Percentiles rank a stretch among this genome's conserved stretches.
Evolutionary conservation across 2,888 invertebrate species (phyloP).

Genomic region (Perdita meconis): DNA sequence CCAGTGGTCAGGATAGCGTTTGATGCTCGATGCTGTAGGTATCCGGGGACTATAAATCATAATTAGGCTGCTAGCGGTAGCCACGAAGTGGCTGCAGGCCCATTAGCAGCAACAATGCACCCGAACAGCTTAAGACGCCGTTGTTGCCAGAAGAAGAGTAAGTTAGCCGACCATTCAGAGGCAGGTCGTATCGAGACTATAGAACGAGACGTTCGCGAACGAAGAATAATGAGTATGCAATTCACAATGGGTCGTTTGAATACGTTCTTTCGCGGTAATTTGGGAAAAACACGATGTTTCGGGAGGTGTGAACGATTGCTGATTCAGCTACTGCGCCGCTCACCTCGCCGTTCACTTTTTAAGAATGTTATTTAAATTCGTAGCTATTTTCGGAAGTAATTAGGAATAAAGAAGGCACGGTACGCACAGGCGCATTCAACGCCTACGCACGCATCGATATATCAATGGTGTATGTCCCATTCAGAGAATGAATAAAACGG

Average conservation of each 20-base stretch:
- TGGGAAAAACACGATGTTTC: background rate
- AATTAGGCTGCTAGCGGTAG: conserved; percentile 80
- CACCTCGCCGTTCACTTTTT: background rate
- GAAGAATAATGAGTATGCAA: conserved; percentile 63
- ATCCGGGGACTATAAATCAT: conserved; percentile 80
- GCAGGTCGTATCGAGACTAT: conserved; percentile 68
- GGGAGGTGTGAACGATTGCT: conserved; percentile 10
- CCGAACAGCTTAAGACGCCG: conserved; percentile 75
- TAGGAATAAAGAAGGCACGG: conserved; percentile 14
- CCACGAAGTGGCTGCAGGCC: conserved; percentile 77
- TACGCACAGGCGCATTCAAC: conserved; percentile 12
- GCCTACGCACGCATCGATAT: conserved; percentile 11
- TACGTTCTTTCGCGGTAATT: conserved; percentile 24
- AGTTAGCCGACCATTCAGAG: conserved; percentile 70
- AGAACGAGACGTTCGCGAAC: conserved; percentile 63
- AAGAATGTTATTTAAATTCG: conserved; percentile 4
- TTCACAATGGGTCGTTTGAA: conserved; percentile 50
- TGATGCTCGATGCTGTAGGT: conserved; percentile 75
- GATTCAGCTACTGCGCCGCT: conserved; percentile 18
- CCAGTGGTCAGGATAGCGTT: conserved; percentile 66
- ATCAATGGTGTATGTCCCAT: conserved; percentile 67
- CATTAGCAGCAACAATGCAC: conserved; percentile 81
- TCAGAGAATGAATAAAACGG: conserved; percentile 80
- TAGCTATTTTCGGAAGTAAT: conserved; percentile 13
- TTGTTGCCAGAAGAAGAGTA: conserved; percentile 76